Evolutionary conservation across 2,888 invertebrate genomes (phyloP).

Genomic region (Oscheius sp.): DNA sequence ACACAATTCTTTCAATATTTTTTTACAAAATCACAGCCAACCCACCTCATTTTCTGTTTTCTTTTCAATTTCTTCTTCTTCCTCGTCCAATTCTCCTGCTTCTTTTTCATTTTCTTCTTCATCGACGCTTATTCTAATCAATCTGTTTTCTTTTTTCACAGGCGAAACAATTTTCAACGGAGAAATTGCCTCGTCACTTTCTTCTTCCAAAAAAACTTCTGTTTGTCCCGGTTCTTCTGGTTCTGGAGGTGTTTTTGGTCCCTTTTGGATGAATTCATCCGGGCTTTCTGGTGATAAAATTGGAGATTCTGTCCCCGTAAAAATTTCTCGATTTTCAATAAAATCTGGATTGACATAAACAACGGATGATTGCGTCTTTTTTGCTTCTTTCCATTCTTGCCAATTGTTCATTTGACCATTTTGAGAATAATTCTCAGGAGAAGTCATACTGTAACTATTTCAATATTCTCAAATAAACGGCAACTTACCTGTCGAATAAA

Average conservation of each 20-base stretch:
- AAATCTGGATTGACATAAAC: conserved; percentile 17
- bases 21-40: neutral
- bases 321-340: neutral
- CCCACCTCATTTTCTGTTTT: neutral
- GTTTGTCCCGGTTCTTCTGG: neutral
- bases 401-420: too few relatives aligned
- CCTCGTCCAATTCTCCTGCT: neutral
- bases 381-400: neutral
- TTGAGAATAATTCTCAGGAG: too few relatives aligned
- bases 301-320: neutral
- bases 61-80: neutral
- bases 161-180: neutral
- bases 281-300: neutral
- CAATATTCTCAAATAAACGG: too few relatives aligned
- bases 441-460: too few relatives aligned
- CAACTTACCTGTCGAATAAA: too few relatives aligned
- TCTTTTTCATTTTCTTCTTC: neutral
- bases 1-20: too few relatives aligned
- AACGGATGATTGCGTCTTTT: neutral
- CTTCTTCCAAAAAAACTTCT: neutral
- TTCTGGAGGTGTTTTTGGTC: conserved; percentile 13
- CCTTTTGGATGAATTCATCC: neutral
- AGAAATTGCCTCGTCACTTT: neutral
- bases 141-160: neutral
- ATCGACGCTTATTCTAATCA: neutral